These are phyloP conservation scores for Thereva unica DNA, from an alignment of 2,888 invertebrate genomes.

Conservation along the genomic window DNA sequence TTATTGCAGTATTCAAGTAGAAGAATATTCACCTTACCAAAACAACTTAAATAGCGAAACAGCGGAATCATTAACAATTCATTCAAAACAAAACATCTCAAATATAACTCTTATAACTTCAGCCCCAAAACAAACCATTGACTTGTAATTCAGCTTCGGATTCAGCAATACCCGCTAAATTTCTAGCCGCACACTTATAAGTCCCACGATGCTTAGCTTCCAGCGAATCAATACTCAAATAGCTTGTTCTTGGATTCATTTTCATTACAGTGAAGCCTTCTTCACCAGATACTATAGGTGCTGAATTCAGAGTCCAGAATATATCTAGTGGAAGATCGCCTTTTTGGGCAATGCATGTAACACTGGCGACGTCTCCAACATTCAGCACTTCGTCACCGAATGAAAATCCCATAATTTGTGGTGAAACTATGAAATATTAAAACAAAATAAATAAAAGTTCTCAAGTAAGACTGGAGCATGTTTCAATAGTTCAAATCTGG, in stretches of 20 bases:
- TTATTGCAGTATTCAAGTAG: no score
- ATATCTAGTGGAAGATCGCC: conserved; percentile 79
- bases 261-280: conserved; percentile 65
- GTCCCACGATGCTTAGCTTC: conserved; percentile 66
- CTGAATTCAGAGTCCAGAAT: conserved; percentile 66
- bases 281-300: conserved; percentile 67
- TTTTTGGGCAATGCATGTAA: conserved; percentile 70
- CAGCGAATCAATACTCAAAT: conserved; percentile 65
- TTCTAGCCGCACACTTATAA: conserved; percentile 68
- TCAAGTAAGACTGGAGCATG: no score
- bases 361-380: conserved; percentile 65
- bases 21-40: no score
- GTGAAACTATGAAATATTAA: conserved; percentile 53
- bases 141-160: conserved; percentile 65
- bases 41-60: no score
- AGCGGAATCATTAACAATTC: no score
- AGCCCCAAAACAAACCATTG: conserved; percentile 59
- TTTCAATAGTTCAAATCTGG: neutral
- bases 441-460: no score
- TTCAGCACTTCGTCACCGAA: conserved; percentile 66
- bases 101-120: no score
- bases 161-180: conserved; percentile 61
- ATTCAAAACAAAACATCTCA: no score
- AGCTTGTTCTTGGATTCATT: conserved; percentile 64
- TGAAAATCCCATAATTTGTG: conserved; percentile 61